Evolutionary conservation across 2,797 vertebrate species (phyloP), one percentile per base, ranked within the genome.

Genomic region (Erethizon dorsatum): DNA sequence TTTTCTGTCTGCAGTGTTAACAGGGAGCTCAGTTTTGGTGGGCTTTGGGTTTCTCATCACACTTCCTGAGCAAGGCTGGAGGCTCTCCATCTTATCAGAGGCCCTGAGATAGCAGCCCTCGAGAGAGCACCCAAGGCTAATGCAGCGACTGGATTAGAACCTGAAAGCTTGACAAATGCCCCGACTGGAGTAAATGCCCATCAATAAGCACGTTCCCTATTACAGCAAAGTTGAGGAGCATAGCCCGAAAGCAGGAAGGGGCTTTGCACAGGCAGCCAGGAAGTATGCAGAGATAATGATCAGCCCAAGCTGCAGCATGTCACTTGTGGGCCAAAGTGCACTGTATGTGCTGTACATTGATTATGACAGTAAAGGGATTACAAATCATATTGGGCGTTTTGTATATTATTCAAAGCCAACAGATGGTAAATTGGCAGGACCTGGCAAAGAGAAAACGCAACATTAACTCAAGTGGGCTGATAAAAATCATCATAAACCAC

Each of bases 361-460:
- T 98, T 98, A 78, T 98, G 97, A 96, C 90, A 97, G 97, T 95
- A 98, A 98, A 98, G 95, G 96, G 97, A 98, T 98, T 97, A 98
- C 87, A 97, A 96, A 94, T 97, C 95, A 96, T 97, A 85, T 83
- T 96, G 97, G 97, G 97, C 97, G 96, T 97, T 97, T 97, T 97
- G 96, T 98, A 97, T 98, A 98, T 98, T 98, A 98, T 98, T 98
- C 97, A 98, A 96, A 98, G 97, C 97, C 95, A 98, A 97, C 98
- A 98, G 98, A 98, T 98, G 98, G 97, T 95, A 98, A 98, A 98
- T 98, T 98, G 98, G 98, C 98, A 98, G 96, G 86, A 98, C 95
- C 94, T 69, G 73, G 96, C 95, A 98, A 98, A 98, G 94, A 98
- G 95, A 98, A 97, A 98, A 98, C 98, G 98, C 98, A 97, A 96